phyloP scores from a whole-genome alignment of 2,113 vertebrate species.

The Hemibagrus wyckioides region DNA sequence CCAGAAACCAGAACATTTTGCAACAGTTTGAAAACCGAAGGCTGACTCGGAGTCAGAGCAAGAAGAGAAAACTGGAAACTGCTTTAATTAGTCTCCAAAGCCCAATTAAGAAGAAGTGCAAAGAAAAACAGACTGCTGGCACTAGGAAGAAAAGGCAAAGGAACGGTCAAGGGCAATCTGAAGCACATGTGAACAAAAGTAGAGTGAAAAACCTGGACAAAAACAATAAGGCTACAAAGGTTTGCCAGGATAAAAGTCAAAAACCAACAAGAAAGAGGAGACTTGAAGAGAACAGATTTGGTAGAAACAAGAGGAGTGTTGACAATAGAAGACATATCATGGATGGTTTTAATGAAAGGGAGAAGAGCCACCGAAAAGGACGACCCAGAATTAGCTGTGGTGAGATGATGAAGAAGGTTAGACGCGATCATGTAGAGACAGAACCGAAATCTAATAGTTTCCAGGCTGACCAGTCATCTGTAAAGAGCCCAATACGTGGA shows the following conservation, averaged over 20 bases:
- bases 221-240: too few relatives aligned
- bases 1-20: neutral
- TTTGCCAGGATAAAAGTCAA: neutral
- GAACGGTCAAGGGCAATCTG: too few relatives aligned
- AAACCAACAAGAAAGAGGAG: neutral
- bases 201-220: neutral
- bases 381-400: neutral
- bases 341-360: neutral
- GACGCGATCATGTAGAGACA: neutral
- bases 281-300: neutral
- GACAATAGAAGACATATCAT: neutral
- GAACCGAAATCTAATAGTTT: neutral
- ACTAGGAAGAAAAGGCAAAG: neutral
- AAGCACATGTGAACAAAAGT: neutral
- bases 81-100: neutral
- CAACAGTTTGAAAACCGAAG: slow-evolving; percentile 15
- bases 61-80: slow-evolving; percentile 28
- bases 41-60: slow-evolving; percentile 47
- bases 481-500: neutral
- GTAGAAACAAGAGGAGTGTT: neutral
- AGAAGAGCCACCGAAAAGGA: neutral
- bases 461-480: neutral
- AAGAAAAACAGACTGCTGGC: neutral
- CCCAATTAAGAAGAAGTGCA: neutral
- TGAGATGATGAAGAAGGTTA: neutral